Percentiles rank a stretch among this genome's conserved stretches.
These are phyloP conservation scores for Tretioscincus oriximinensis DNA, from an alignment of 2,113 vertebrate species.

Conservation along the genomic window DNA sequence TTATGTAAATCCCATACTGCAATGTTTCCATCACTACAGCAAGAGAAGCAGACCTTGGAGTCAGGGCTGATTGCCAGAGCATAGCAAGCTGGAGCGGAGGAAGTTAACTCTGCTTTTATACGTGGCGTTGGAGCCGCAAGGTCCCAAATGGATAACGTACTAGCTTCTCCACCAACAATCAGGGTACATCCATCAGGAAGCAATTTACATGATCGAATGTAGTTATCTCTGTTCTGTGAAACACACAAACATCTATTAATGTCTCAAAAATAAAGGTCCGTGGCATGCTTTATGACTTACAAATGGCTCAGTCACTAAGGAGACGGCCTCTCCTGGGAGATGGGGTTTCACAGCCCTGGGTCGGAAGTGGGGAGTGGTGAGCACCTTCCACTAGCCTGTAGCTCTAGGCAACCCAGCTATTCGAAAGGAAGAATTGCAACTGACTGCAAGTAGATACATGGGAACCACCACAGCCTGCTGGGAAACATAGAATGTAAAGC, in stretches of 20 bases:
- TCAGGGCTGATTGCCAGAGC: conserved; percentile 98
- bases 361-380: too few relatives aligned
- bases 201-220: conserved; percentile 88
- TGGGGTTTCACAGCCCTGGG: too few relatives aligned
- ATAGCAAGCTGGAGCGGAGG: conserved; percentile 96
- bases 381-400: too few relatives aligned
- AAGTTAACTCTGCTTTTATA: conserved; percentile 97
- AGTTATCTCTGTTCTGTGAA: conserved; percentile 97
- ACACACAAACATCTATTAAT: conserved; percentile 57
- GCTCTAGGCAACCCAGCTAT: too few relatives aligned
- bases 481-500: too few relatives aligned
- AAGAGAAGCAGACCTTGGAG: conserved; percentile 99
- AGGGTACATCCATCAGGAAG: conserved; percentile 83
- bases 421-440: too few relatives aligned
- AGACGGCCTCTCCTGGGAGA: too few relatives aligned
- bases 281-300: conserved; percentile 15
- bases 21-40: conserved; percentile 99
- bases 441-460: too few relatives aligned
- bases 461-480: too few relatives aligned
- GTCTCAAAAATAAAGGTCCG: conserved; percentile 30
- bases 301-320: too few relatives aligned
- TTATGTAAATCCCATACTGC: conserved; percentile 99
- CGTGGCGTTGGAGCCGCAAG: conserved; percentile 96
- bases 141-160: conserved; percentile 98
- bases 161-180: conserved; percentile 92